These are phyloP conservation scores for Papilio polyxenes DNA, from an alignment of 1,140 invertebrate species.

Conservation along the genomic window DNA sequence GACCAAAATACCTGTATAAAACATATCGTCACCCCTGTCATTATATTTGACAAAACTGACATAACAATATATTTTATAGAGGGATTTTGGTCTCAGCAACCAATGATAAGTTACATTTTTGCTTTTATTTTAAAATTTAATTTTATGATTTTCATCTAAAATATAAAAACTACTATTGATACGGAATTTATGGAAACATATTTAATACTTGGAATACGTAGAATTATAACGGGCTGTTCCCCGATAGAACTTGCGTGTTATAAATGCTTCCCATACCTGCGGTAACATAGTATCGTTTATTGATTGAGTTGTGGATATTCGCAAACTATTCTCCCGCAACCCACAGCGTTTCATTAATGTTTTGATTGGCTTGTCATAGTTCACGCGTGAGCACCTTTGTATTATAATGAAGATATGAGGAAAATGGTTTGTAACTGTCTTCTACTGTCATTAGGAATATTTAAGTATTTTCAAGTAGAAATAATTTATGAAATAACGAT, in stretches of 20 bases:
- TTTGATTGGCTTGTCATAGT: not conserved
- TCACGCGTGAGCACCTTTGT: not conserved
- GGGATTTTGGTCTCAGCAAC: too few species aligned
- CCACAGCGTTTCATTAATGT: not conserved
- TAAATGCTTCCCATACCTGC: not conserved
- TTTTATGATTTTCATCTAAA: not conserved
- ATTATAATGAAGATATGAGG: not conserved
- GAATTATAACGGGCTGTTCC: not conserved
- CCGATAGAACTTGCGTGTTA: not conserved
- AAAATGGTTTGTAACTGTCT: not conserved
- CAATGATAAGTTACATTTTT: too few species aligned
- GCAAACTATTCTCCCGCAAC: not conserved
- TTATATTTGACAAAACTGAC: too few species aligned
- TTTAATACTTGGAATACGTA: not conserved
- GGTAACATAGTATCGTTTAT: constrained; percentile 6
- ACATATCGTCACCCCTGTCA: too few species aligned
- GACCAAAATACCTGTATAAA: too few species aligned
- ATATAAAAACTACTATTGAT: not conserved
- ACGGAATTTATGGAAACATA: not conserved
- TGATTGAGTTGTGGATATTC: not conserved
- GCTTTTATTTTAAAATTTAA: not conserved
- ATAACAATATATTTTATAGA: too few species aligned
- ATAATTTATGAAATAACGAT: not conserved
- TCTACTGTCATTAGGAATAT: not conserved
- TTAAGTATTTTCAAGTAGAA: not conserved